Base-by-base conservation (phyloP, 2,888 invertebrate genomes). In the Protophormia terraenovae region DNA sequence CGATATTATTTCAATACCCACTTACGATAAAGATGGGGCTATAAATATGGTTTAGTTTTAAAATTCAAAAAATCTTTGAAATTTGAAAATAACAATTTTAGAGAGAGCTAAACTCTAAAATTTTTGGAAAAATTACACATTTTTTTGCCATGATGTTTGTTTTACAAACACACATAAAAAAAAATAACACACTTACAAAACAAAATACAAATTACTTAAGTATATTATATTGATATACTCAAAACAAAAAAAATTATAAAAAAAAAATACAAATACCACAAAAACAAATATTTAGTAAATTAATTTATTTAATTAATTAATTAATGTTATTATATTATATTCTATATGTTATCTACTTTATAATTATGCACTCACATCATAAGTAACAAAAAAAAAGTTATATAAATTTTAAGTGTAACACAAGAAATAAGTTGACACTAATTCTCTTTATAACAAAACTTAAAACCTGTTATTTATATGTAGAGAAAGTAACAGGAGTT, bases 1-100 rank as follows among this genome's bases (percentile, higher is more conserved):
- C 85, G 90, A 92, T 88, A 88, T 92, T 87, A 92, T 92, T 87
- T 91, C 92, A 80, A 92, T 92, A 89, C 91, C 91, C 50, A 92
- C 89, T 41, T 91, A 87, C 85, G 90, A 91, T 78, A 91, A 90
- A 87, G 91, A 91, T 88, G 92, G 92, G 53, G 91, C 90, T 32
- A 89, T 92, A 67, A 91, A 92, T 88, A 91, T 92, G 91, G 92
- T 92, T 79, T 92, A 91, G 89, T 12, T 53, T 27, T 24, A 22
- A 5, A 6, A 12, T n/a, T n/a, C n/a, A 16, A 67, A 32, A 19
- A n/a, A 41, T 10, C 14, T 22, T 14, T 50, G 27, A 41, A 45
- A 22, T 47, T 16, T n/a, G n/a, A n/a, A n/a, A n/a, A 24, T 12
- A 27, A 12, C 1, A 16, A 41, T 19, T 45, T 24, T 45, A 16